phyloP scores from a whole-genome alignment of 2,113 vertebrate species.

The Pyrgilauda ruficollis region DNA sequence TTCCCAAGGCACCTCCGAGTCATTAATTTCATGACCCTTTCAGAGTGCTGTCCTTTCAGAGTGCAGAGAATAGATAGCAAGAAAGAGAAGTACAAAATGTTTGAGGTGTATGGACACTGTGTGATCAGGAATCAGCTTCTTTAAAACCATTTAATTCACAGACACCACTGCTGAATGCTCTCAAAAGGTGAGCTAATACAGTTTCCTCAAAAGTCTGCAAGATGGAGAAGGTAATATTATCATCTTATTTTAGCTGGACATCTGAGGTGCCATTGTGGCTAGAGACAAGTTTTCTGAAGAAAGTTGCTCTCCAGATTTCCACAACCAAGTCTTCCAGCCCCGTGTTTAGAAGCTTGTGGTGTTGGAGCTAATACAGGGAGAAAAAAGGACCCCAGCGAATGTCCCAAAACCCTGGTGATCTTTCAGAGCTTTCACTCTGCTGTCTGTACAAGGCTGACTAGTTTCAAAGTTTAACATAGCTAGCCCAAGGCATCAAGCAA shows the following conservation, averaged over 20 bases:
- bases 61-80: not conserved
- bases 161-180: not conserved
- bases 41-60: not conserved
- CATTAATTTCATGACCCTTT: not conserved
- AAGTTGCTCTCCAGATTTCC: not conserved
- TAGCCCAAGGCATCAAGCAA: not conserved
- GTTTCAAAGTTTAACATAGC: not conserved
- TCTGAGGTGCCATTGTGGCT: not conserved
- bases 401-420: not conserved
- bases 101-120: not conserved
- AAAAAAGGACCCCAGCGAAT: not conserved
- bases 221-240: not conserved
- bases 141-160: not conserved
- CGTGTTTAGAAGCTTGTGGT: not conserved
- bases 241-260: not conserved
- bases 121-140: not conserved
- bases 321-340: not conserved
- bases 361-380: not conserved
- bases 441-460: not conserved
- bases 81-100: not conserved
- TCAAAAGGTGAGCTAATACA: not conserved
- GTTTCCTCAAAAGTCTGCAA: not conserved
- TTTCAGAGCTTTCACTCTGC: not conserved
- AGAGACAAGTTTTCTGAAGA: not conserved
- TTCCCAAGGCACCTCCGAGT: not conserved